A percentile compares a stretch with the other conserved stretches of the same genome.
Evolutionary conservation across 1,140 invertebrate genomes (phyloP).

Genomic region (Bursaphelenchus mucronatus): DNA sequence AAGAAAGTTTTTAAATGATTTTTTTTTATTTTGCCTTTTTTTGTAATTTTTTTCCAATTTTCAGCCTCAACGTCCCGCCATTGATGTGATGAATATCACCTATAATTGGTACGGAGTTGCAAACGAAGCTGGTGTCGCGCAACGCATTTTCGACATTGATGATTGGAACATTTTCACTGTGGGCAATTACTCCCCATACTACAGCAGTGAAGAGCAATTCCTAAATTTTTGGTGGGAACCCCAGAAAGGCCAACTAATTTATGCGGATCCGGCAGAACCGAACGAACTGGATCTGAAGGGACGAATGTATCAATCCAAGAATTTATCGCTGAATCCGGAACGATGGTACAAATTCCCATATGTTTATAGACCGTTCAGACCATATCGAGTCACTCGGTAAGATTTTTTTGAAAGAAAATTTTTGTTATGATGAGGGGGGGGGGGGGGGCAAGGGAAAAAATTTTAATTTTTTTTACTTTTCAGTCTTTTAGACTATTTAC

Average conservation of each 20-base stretch:
- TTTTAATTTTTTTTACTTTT: too few species aligned
- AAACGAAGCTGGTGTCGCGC: conserved; percentile 65
- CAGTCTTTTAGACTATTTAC: conserved; percentile 1
- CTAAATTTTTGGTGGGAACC: conserved; percentile 69
- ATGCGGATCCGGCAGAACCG: conserved; percentile 57
- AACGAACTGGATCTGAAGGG: conserved; percentile 70
- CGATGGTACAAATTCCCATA: conserved; percentile 47
- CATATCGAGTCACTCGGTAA: conserved; percentile 55
- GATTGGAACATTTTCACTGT: conserved; percentile 98
- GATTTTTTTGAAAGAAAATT: too few species aligned
- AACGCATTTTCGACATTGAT: conserved; percentile 94
- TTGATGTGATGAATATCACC: conserved; percentile 79
- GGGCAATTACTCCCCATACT: conserved; percentile 80
- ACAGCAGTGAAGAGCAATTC: conserved; percentile 65
- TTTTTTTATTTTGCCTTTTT: not conserved
- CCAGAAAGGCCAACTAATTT: conserved; percentile 58
- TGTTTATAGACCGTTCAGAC: conserved; percentile 52
- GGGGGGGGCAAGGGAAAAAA: too few species aligned
- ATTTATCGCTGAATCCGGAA: conserved; percentile 65
- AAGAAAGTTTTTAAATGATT: not conserved
- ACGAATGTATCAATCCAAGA: conserved; percentile 72
- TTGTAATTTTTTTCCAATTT: conserved; percentile 23
- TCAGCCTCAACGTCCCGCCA: conserved; percentile 66
- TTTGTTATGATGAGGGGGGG: too few species aligned
- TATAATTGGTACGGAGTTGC: conserved; percentile 94